Percentiles rank a stretch among this genome's conserved stretches.
These are phyloP conservation scores for Sphaerophoria rueppellii DNA, from an alignment of 2,888 invertebrate species.

Conservation along the genomic window DNA sequence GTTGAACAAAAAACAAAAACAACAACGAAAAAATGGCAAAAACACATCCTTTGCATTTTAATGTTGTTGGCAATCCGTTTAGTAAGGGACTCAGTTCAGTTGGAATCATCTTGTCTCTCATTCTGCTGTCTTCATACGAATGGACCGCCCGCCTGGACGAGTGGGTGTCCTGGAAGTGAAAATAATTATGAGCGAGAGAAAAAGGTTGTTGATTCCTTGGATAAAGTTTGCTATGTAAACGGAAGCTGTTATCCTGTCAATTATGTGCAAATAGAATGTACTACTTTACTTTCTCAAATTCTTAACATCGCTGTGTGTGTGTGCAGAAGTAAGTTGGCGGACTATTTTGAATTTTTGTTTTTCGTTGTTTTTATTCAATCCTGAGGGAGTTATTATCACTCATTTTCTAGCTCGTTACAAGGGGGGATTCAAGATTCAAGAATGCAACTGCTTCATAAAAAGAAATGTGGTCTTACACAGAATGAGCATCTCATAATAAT, in stretches of 20 bases:
- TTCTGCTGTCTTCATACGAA: not conserved
- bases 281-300: conserved; percentile 20
- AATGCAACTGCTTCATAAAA: conserved; percentile 27
- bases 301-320: not conserved
- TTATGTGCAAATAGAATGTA: conserved; percentile 68
- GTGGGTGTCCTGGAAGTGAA: conserved; percentile 30
- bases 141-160: not conserved
- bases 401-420: conserved; percentile 12
- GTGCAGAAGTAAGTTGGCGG: conserved; percentile 11
- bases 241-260: conserved; percentile 71
- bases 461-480: conserved; percentile 17
- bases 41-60: conserved; percentile 68
- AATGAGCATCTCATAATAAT: conserved; percentile 13
- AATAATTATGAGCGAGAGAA: conserved; percentile 62
- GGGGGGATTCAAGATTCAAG: conserved; percentile 24
- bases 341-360: conserved; percentile 35
- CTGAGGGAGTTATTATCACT: conserved; percentile 31
- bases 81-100: not conserved
- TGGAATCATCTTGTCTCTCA: not conserved
- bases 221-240: conserved; percentile 67
- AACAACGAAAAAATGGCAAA: conserved; percentile 9
- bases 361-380: conserved; percentile 16
- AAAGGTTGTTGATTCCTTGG: conserved; percentile 71
- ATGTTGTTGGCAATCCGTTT: conserved; percentile 56
- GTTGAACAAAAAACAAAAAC: not conserved